phyloP scores from a whole-genome alignment of 2,113 vertebrate species.

The Tupaia tana region DNA sequence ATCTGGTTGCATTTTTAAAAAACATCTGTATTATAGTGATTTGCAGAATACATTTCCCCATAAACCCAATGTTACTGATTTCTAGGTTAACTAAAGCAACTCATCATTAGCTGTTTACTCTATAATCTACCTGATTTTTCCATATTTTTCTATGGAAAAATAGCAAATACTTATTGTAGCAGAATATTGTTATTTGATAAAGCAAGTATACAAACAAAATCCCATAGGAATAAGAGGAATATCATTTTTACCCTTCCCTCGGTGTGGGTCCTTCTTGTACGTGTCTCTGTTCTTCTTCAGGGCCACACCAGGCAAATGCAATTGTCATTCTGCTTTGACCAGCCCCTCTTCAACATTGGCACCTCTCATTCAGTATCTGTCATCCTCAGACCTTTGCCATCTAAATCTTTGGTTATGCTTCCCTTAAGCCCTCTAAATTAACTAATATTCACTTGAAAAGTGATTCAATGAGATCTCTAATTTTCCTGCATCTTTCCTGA shows the following conservation, averaged over 20 bases:
- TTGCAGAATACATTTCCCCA: neutral
- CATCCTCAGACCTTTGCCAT: neutral
- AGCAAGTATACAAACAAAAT: neutral
- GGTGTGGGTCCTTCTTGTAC: accelerated
- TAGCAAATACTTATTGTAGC: neutral
- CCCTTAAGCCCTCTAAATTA: neutral
- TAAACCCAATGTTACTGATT: neutral
- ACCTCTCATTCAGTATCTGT: neutral
- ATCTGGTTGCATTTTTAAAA: neutral
- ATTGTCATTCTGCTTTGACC: neutral
- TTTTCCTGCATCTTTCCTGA: neutral
- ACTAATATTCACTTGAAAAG: neutral
- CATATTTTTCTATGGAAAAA: neutral
- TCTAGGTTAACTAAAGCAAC: neutral
- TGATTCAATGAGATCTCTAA: neutral
- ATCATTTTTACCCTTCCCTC: neutral
- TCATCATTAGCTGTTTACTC: neutral
- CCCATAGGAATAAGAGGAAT: neutral
- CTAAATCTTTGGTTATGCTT: neutral
- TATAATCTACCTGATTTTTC: neutral
- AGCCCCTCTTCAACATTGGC: neutral
- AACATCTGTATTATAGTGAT: neutral
- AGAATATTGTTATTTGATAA: neutral
- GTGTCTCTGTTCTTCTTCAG: neutral
- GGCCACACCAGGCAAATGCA: neutral